Conservation (phyloP, 2,113 vertebrate species). For the Cryptomyrus ogoouensis region DNA sequence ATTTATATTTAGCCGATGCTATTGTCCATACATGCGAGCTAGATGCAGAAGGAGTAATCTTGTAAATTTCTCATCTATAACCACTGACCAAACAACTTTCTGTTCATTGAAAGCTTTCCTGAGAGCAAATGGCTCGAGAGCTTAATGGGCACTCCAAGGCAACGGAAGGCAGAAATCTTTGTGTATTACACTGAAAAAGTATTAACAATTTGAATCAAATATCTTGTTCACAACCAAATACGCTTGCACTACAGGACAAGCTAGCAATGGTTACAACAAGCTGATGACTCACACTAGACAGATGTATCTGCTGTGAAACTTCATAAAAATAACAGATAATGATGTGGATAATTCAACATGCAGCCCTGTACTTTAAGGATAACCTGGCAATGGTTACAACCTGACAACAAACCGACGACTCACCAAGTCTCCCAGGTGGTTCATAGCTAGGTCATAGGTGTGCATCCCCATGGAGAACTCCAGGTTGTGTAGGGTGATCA, state of each 20-base stretch:
- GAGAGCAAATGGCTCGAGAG: neutral
- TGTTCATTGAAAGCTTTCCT: neutral
- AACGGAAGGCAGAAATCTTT: neutral
- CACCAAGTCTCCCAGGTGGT: slow-evolving; percentile 79
- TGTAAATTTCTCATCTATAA: neutral
- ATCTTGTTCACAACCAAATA: slow-evolving; percentile 36
- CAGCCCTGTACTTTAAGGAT: slow-evolving; percentile 19
- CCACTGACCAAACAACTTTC: neutral
- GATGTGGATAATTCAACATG: too few species aligned
- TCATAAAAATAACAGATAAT: too few species aligned
- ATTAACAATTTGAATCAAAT: neutral
- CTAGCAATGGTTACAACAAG: neutral
- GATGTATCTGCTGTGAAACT: too few species aligned
- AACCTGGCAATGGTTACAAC: slow-evolving; percentile 32
- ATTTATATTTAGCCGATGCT: neutral
- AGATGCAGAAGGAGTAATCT: neutral
- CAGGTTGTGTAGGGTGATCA: slow-evolving; percentile 74
- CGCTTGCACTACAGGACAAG: slow-evolving; percentile 66
- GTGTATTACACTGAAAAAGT: neutral
- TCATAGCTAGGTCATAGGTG: slow-evolving; percentile 76
- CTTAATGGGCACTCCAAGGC: neutral
- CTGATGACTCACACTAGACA: slow-evolving; percentile 35
- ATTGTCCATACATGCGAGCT: neutral
- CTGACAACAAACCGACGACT: neutral
- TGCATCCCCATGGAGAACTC: slow-evolving; percentile 80